Evolutionary conservation across 2,113 vertebrate species (phyloP).

Genomic region (Bufo gargarizans): DNA sequence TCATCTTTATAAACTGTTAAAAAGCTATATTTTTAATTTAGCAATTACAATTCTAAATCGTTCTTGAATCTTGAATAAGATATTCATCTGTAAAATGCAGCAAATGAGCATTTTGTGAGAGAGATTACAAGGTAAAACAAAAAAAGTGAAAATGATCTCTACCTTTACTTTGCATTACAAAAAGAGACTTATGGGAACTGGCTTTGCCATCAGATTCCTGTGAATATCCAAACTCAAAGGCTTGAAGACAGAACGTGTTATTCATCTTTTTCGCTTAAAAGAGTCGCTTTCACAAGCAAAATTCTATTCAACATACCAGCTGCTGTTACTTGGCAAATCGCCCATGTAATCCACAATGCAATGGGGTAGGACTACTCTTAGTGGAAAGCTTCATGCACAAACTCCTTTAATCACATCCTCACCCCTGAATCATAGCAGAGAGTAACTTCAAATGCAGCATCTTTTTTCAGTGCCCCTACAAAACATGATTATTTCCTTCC

Average conservation of each 20-base stretch:
- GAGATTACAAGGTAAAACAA: background rate
- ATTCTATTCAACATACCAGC: slow-evolving; percentile 37
- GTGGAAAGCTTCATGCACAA: background rate
- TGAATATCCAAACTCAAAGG: slow-evolving; percentile 14
- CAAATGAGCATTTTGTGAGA: background rate
- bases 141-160: background rate
- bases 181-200: slow-evolving; percentile 15
- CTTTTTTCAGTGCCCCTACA: background rate
- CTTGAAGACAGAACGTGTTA: slow-evolving; percentile 27
- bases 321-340: slow-evolving; percentile 39
- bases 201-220: slow-evolving; percentile 20
- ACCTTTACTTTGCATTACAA: slow-evolving; percentile 16
- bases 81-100: background rate
- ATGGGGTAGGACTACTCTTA: slow-evolving; percentile 20
- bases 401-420: slow-evolving; percentile 1
- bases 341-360: slow-evolving; percentile 29
- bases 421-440: slow-evolving; percentile 25
- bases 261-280: slow-evolving; percentile 40
- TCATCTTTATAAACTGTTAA: background rate
- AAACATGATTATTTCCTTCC: slow-evolving; percentile 23
- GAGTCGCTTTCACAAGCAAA: slow-evolving; percentile 23
- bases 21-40: background rate
- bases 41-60: background rate
- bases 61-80: background rate
- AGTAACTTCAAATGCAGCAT: background rate